Evolutionary conservation across 2,888 invertebrate species (phyloP).

Genomic region (Argynnis bischoffii): DNA sequence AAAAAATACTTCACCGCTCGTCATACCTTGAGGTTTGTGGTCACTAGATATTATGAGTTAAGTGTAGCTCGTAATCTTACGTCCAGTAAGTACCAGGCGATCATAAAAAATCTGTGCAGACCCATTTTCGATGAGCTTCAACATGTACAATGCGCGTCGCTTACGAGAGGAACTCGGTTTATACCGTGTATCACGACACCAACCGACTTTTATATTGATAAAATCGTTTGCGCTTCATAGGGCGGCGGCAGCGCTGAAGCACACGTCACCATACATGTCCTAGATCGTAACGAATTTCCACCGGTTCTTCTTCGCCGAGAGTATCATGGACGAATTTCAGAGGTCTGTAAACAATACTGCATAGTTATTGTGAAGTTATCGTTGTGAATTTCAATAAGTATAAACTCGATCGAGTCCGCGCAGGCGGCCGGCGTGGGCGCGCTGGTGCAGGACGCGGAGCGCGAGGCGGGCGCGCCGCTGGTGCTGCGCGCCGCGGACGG

Average conservation of each 20-base stretch:
- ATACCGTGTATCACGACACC: neutral
- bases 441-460: conserved; percentile 76
- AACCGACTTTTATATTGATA: neutral
- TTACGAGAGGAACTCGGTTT: neutral
- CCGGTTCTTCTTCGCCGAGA: conserved; percentile 86
- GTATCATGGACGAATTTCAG: conserved; percentile 89
- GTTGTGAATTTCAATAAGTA: neutral
- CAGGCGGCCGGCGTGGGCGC: conserved; percentile 38
- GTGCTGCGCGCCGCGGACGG: conserved; percentile 92
- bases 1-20: no score
- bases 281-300: conserved; percentile 94
- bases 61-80: no score
- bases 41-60: no score
- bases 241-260: conserved; percentile 86
- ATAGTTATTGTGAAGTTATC: no score
- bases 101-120: no score
- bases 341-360: conserved; percentile 59
- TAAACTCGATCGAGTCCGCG: neutral
- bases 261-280: conserved; percentile 90
- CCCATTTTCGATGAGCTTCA: no score
- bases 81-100: no score
- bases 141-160: no score
- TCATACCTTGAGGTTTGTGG: no score
- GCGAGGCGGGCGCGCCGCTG: conserved; percentile 88
- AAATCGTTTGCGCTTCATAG: conserved; percentile 44